A percentile compares a stretch with the other conserved stretches of the same genome.
Evolutionary conservation across 2,888 invertebrate genomes (phyloP).

Genomic region (Laothoe populi): DNA sequence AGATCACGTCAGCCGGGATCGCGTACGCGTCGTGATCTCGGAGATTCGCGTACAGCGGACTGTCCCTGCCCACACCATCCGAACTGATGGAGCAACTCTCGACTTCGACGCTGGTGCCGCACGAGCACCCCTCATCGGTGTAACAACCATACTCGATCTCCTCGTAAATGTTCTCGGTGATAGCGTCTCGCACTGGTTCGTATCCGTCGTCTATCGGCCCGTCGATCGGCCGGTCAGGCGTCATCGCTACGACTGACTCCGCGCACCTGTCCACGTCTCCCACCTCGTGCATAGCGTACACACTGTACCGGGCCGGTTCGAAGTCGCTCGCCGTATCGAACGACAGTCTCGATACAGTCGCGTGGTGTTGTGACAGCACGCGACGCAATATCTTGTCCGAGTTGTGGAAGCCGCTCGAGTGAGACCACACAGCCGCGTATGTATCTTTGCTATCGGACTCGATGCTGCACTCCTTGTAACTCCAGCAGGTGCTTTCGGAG

Average conservation of each 20-base stretch:
- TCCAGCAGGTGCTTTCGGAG: constrained; percentile 79
- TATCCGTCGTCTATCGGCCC: constrained; percentile 77
- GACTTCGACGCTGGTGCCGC: constrained; percentile 77
- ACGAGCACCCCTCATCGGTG: constrained; percentile 77
- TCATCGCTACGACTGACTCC: constrained; percentile 71
- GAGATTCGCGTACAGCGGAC: constrained; percentile 77
- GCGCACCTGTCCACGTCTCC: constrained; percentile 79
- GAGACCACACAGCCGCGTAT: constrained; percentile 76
- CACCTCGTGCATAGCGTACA: constrained; percentile 76
- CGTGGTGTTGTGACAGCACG: constrained; percentile 68
- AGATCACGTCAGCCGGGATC: constrained; percentile 79
- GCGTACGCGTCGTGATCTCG: constrained; percentile 78
- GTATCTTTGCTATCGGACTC: constrained; percentile 57
- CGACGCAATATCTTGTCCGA: constrained; percentile 69
- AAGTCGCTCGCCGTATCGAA: constrained; percentile 74
- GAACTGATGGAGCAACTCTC: constrained; percentile 77
- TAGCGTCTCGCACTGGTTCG: constrained; percentile 76
- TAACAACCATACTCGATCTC: constrained; percentile 75
- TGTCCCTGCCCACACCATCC: constrained; percentile 71
- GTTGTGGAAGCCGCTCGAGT: constrained; percentile 77
- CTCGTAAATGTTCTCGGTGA: constrained; percentile 80
- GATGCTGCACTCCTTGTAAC: constrained; percentile 73
- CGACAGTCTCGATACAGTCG: constrained; percentile 68
- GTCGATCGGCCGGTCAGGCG: constrained; percentile 75
- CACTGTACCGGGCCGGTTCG: constrained; percentile 63